These are phyloP conservation scores for Perognathus longimembris DNA, from an alignment of 2,113 vertebrate species.

Conservation along the genomic window DNA sequence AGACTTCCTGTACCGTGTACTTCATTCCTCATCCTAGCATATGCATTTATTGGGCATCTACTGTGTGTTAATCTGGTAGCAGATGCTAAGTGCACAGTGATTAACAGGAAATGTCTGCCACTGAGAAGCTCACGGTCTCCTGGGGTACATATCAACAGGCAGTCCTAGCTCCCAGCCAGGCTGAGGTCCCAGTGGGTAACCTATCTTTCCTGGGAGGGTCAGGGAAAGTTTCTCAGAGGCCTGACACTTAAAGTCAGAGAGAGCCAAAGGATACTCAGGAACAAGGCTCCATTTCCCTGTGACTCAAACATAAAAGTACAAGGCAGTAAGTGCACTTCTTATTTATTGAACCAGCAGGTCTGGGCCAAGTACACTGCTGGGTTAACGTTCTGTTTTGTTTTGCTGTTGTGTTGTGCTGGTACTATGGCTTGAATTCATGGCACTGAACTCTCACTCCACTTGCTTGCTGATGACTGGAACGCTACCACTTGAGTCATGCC, in stretches of 20 bases:
- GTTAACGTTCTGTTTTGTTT: not conserved
- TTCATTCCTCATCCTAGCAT: not conserved
- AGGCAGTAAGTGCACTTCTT: not conserved
- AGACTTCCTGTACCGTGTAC: not conserved
- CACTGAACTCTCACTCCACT: not conserved
- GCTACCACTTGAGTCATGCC: no score
- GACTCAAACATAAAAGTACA: not conserved
- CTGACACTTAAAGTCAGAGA: not conserved
- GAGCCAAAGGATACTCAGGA: not conserved
- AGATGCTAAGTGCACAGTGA: not conserved
- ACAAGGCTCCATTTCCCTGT: not conserved
- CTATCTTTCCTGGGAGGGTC: not conserved
- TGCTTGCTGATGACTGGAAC: not conserved
- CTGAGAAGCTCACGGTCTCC: not conserved
- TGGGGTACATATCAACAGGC: not conserved
- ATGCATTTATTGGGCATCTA: not conserved
- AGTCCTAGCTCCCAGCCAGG: not conserved
- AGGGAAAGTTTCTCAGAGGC: constrained; percentile 5
- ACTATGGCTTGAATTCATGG: not conserved
- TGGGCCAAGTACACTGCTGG: not conserved
- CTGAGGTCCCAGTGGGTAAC: not conserved
- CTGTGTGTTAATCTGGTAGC: not conserved
- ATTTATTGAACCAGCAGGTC: constrained; percentile 30
- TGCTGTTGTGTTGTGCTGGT: not conserved
- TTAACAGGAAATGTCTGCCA: not conserved